phyloP scores from a whole-genome alignment of 2,797 vertebrate genomes.

The Ceyx erithaca region DNA sequence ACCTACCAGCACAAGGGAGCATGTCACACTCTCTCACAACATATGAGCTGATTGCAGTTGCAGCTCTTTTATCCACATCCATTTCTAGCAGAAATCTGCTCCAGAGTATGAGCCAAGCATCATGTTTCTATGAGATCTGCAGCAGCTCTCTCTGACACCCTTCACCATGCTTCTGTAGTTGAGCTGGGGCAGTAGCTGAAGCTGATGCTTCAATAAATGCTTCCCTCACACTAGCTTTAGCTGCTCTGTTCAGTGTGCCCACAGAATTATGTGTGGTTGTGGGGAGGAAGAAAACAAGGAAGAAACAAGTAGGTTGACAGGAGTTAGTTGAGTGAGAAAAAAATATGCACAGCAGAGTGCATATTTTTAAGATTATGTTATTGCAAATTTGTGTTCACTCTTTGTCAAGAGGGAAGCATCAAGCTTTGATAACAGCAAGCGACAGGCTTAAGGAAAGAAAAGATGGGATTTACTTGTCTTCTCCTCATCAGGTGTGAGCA shows the following conservation, averaged over 20 bases:
- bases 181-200: background rate
- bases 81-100: background rate
- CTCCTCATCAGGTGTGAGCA: background rate
- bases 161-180: background rate
- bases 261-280: background rate
- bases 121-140: background rate
- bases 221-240: background rate
- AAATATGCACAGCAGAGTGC: background rate
- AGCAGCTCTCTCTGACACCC: background rate
- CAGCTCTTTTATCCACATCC: background rate
- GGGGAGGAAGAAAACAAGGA: background rate
- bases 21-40: background rate
- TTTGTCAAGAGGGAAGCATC: background rate
- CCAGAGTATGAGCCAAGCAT: background rate
- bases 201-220: background rate
- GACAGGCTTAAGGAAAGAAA: background rate
- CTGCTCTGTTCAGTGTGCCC: rapidly evolving
- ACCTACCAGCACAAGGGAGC: background rate
- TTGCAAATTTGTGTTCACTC: background rate
- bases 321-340: background rate
- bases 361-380: background rate
- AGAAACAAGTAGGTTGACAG: background rate
- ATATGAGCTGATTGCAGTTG: background rate
- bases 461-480: background rate
- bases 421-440: background rate